Evolutionary conservation across 2,113 vertebrate species (phyloP), one percentile per base, ranked within the genome.

Genomic region (Synchiropus splendidus): DNA sequence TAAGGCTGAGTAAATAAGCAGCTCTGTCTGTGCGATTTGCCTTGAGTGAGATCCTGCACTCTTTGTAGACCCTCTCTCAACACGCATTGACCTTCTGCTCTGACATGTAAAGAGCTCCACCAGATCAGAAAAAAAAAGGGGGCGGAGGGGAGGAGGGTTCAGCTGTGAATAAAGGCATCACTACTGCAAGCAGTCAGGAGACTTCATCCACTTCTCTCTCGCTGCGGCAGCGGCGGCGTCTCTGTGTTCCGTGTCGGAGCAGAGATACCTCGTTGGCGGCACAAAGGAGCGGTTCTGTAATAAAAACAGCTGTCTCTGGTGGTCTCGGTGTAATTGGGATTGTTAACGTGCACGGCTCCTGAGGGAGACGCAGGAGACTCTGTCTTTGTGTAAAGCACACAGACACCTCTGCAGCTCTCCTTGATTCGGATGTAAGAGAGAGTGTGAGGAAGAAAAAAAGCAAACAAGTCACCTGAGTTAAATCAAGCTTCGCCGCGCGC

Each of bases 271-370:
- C 77, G 82, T 82, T 76, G 73, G 64, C 64, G 63, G 69, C 79
- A 82, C 80, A 83, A 78, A 83, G 75, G 69, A 80, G 77, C 64
- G 65, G 55, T 52, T 77, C 71, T 66, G 79, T 83, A 85, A 85
- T 85, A 86, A 87, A 83, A 85, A 77, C 79, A 81, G 77, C 75
- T 78, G 82, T 86, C 86, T 86, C 84, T 79, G 79, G 84, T 83
- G 85, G 83, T 83, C 79, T 65, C 37, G 58, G 74, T 81, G 79
- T 87, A 87, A 87, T 86, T 87, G 81, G 83, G 80, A 84, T 86
- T 85, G 86, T 87, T 86, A 86, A 79, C 80, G 75, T 73, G 74
- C 63, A 75, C 70, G 70, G 79, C 74, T 87, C 86, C 84, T 85
- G 75, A 57, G 86, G 81, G 83, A 87, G 64, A 56, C 65, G 61